Evolutionary conservation across 2,888 invertebrate genomes (phyloP).

Genomic region (Dendrolimus houi): DNA sequence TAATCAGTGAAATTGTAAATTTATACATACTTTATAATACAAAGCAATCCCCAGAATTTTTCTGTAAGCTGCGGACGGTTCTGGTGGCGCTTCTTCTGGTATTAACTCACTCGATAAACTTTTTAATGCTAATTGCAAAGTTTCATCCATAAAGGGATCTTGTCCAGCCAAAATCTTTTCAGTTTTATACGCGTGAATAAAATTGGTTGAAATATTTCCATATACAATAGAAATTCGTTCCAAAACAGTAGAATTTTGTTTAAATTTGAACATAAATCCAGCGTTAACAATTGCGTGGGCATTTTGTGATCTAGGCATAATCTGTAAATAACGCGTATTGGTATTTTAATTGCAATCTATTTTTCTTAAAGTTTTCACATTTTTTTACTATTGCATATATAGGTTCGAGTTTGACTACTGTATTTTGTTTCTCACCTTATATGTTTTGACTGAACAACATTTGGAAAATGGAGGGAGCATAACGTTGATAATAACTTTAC

Average conservation of each 20-base stretch:
- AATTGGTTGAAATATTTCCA: constrained; percentile 64
- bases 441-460: constrained; percentile 78
- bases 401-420: no score
- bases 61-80: constrained; percentile 78
- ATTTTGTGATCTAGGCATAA: constrained; percentile 86
- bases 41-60: constrained; percentile 77
- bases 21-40: constrained; percentile 85
- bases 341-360: no score
- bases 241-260: constrained; percentile 46
- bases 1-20: no score
- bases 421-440: no score
- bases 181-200: constrained; percentile 75
- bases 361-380: no score
- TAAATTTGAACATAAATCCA: constrained; percentile 80
- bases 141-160: constrained; percentile 59
- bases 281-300: constrained; percentile 87
- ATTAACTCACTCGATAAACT: constrained; percentile 71
- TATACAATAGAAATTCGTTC: constrained; percentile 60
- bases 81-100: constrained; percentile 75
- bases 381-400: no score
- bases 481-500: constrained; percentile 79
- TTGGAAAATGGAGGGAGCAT: constrained; percentile 73
- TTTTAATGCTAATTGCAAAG: constrained; percentile 70
- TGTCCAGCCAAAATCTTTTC: constrained; percentile 66
- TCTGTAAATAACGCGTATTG: no score